A percentile compares a stretch with the other conserved stretches of the same genome.
These are phyloP conservation scores for Montipora capricornis DNA, from an alignment of 64 coral and sea anemone genomes.

Conservation along the genomic window DNA sequence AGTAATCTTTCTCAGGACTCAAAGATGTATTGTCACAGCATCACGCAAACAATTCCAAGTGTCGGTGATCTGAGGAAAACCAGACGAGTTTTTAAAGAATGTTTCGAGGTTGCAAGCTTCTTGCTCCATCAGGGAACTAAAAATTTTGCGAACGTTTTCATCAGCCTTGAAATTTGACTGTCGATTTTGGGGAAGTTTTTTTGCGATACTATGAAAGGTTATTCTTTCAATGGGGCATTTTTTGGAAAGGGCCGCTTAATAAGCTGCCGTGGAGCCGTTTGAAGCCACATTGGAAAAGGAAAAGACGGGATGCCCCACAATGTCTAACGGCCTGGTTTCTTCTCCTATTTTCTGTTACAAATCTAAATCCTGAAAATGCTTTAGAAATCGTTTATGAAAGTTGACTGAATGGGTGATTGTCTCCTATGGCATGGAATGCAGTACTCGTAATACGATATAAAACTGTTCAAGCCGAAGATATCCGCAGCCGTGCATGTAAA, in stretches of 20 bases:
- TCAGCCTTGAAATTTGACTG: too few species aligned
- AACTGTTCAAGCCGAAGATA: background rate
- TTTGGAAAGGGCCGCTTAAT: too few species aligned
- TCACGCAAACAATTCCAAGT: background rate
- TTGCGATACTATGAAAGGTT: too few species aligned
- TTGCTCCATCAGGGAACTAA: background rate
- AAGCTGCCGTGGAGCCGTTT: too few species aligned
- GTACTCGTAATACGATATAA: constrained; percentile 23
- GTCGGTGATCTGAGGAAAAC: background rate
- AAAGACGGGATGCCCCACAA: too few species aligned
- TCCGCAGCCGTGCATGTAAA: background rate
- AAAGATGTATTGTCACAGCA: background rate
- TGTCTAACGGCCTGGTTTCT: too few species aligned
- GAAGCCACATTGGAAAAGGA: too few species aligned
- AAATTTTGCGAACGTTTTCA: background rate
- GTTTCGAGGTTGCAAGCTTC: too few species aligned
- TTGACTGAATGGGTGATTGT: constrained; percentile 35
- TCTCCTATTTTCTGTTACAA: background rate
- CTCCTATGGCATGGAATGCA: background rate
- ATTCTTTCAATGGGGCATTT: too few species aligned
- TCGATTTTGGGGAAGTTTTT: too few species aligned
- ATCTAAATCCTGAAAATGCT: background rate
- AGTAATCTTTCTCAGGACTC: background rate
- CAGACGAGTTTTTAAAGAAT: background rate
- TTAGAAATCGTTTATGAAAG: background rate